These are phyloP conservation scores for Sinocyclocheilus anophthalmus DNA, from an alignment of 2,113 vertebrate species.

Conservation along the genomic window DNA sequence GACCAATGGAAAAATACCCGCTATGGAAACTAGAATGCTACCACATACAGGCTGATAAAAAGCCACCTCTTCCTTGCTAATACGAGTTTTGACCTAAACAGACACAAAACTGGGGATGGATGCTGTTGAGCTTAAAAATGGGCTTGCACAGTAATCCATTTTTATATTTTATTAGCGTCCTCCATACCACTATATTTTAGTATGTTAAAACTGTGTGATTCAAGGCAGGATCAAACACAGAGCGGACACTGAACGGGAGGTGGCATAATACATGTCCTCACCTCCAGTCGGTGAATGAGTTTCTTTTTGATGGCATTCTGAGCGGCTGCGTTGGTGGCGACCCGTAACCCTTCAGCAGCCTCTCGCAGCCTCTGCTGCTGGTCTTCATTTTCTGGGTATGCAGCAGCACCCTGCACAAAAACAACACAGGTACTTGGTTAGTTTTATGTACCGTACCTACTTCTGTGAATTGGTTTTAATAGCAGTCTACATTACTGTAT, in stretches of 20 bases:
- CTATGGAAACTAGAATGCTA: neutral
- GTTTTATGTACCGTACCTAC: neutral
- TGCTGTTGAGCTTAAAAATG: neutral
- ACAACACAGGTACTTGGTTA: neutral
- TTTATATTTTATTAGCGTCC: conserved; percentile 12
- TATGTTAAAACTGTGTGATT: neutral
- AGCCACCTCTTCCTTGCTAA: neutral
- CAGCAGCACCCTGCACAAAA: conserved; percentile 86
- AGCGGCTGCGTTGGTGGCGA: conserved; percentile 95
- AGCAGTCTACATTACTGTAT: neutral
- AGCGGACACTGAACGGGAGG: neutral
- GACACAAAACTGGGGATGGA: neutral
- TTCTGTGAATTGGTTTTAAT: neutral
- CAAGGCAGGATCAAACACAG: neutral
- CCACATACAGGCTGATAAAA: neutral
- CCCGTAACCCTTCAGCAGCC: conserved; percentile 92
- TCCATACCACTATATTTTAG: neutral
- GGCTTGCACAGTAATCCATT: neutral
- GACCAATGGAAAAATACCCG: neutral
- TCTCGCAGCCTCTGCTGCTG: conserved; percentile 95
- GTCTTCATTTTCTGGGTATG: conserved; percentile 96
- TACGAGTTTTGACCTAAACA: neutral
- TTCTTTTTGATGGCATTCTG: conserved; percentile 99
- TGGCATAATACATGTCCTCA: conserved; percentile 59
- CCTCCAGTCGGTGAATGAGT: conserved; percentile 94